Base-by-base conservation (phyloP, 2,113 vertebrate genomes). In the Pachycephala philippinensis region DNA sequence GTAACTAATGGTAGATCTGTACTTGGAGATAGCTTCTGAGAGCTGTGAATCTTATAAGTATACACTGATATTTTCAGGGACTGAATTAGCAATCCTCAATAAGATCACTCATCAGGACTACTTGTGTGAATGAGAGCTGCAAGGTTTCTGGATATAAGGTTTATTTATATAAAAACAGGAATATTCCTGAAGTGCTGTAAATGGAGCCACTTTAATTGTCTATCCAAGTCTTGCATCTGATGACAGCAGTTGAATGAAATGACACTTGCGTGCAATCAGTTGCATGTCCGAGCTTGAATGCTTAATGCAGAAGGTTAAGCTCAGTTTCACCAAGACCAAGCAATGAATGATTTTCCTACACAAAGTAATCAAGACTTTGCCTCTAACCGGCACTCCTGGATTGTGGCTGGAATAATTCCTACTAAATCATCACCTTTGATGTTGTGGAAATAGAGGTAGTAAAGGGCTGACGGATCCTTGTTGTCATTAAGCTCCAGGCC, bases 61-160 rank as follows among this genome's bases (percentile, higher is more conserved):
- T 11, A 69, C 2, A 22, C 7, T 40, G 39, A 9, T 63, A 35
- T 63, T 84, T 91, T 76, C 76, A 40, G 92, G 27, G 82, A 13
- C 35, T 53, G 66, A 89, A 91, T 93, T 93, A 85, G 57, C 63
- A 76, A 93, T 63, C 68, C 59, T 85, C 92, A 70, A 10, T 52
- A 63, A 94, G 70, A 88, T 50, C 90, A 57, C 33, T 91, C 90
- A 90, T 91, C 84, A 91, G 87, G 82, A 40, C 35, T 77, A 26
- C 50, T 80, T 80, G 75, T 93, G 87, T 82, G 84, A 92, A 72
- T n/a, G 68, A 85, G 77, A 87, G 57, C 77, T 69, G 56, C 69
- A 86, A 90, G 76, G 77, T 87, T 90, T 74, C 68, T 95, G 91
- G 82, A 61, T 57, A 56, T 45, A n/a, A n/a, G n/a, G n/a, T n/a